Conservation (phyloP, 2,113 vertebrate species). For the Hyperoodon ampullatus region DNA sequence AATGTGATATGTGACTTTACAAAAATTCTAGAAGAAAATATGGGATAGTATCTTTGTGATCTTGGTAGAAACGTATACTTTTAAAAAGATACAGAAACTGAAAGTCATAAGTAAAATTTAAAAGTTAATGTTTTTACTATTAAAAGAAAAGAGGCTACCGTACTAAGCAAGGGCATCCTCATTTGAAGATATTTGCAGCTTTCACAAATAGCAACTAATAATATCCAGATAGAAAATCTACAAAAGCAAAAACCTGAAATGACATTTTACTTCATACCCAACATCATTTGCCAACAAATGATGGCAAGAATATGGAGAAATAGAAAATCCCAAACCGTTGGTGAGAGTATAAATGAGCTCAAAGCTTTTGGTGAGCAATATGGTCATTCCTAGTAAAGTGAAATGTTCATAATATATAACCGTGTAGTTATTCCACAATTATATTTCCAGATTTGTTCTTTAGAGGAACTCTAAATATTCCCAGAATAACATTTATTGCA, state of each 20-base stretch:
- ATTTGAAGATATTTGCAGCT: not conserved
- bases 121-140: not conserved
- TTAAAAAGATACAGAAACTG: not conserved
- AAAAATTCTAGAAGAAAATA: not conserved
- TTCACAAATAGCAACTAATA: not conserved
- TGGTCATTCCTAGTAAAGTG: not conserved
- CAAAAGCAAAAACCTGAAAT: not conserved
- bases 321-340: not conserved
- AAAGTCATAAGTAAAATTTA: not conserved
- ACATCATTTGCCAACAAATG: not conserved
- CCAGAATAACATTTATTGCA: not conserved
- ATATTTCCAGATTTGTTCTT: not conserved
- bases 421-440: not conserved
- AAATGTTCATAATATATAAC: not conserved
- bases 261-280: not conserved
- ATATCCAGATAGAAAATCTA: not conserved
- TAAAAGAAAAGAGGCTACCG: not conserved
- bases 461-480: not conserved
- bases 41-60: not conserved
- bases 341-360: not conserved
- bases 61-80: not conserved
- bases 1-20: not conserved
- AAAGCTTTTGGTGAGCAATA: not conserved
- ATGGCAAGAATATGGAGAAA: not conserved
- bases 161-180: not conserved